phyloP scores from a whole-genome alignment of 1,140 invertebrate genomes.

The Myzus persicae region DNA sequence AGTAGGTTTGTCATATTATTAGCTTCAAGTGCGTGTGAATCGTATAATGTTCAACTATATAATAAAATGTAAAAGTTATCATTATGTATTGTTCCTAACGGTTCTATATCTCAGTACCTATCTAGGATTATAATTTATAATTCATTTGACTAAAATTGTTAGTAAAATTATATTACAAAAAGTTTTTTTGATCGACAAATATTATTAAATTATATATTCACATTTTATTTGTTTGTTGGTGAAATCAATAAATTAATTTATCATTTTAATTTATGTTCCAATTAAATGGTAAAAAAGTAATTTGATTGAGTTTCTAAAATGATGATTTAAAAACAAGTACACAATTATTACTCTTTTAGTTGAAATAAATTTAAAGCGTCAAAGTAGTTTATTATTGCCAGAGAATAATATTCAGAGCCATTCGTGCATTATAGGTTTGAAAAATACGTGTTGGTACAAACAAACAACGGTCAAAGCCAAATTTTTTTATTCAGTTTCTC shows the following conservation, averaged over 20 bases:
- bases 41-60: neutral
- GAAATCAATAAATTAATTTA: neutral
- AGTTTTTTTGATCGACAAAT: neutral
- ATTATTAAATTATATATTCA: neutral
- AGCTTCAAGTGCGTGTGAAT: neutral
- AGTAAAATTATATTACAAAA: neutral
- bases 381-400: neutral
- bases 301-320: neutral
- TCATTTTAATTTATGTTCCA: neutral
- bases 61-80: neutral
- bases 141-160: neutral
- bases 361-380: neutral
- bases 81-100: neutral
- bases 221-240: neutral
- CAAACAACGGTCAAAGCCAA: neutral
- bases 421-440: neutral
- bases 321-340: neutral
- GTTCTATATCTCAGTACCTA: neutral
- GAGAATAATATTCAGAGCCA: neutral
- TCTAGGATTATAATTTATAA: neutral
- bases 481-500: neutral
- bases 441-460: conserved; percentile 11
- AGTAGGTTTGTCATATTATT: neutral
- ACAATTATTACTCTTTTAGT: neutral
- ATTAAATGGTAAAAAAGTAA: neutral